These are phyloP conservation scores for Premnoplex brunnescens DNA, from an alignment of 2,797 vertebrate genomes.

Conservation along the genomic window DNA sequence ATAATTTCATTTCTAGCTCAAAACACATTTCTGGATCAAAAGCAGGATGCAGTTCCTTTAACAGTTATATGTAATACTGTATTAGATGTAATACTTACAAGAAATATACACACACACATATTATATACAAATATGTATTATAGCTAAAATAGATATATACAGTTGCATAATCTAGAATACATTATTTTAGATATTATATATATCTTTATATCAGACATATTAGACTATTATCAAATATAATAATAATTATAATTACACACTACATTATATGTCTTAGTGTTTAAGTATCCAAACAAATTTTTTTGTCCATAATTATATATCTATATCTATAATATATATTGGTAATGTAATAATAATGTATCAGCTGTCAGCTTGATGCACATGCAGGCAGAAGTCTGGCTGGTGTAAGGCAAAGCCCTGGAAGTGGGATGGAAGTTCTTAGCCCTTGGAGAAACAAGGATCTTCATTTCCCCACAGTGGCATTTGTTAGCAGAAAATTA, in stretches of 20 bases:
- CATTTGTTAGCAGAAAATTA: neutral
- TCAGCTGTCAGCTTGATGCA: neutral
- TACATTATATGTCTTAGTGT: neutral
- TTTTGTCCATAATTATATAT: neutral
- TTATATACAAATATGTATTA: neutral
- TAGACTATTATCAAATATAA: neutral
- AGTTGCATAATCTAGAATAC: neutral
- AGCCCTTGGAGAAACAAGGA: neutral
- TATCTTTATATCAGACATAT: neutral
- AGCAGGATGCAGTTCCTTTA: neutral
- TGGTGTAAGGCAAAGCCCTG: neutral
- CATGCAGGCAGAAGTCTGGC: neutral
- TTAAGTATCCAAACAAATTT: neutral
- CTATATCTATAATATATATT: neutral
- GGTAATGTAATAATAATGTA: neutral
- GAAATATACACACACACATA: too few relatives aligned
- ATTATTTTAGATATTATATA: neutral
- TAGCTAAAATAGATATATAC: neutral
- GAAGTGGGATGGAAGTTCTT: neutral
- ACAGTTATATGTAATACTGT: neutral
- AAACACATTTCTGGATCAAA: neutral
- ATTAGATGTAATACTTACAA: neutral
- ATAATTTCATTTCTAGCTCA: neutral
- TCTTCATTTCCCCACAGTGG: neutral
- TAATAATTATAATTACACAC: neutral